Conservation (phyloP, 2,888 invertebrate genomes). For the Ophraella communa region DNA sequence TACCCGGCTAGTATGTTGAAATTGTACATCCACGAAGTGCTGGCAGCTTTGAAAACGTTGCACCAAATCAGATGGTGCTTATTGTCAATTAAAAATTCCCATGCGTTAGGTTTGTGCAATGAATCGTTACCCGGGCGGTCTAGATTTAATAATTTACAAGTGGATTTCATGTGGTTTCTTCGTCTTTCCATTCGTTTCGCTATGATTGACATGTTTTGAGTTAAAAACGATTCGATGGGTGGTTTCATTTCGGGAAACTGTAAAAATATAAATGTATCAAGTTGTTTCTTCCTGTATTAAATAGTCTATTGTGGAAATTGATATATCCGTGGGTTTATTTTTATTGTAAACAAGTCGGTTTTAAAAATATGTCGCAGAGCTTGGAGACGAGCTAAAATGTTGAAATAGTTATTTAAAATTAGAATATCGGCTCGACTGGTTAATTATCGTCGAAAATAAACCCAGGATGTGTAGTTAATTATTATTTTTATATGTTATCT, state of each 20-base stretch:
- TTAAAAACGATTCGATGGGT: conserved; percentile 26
- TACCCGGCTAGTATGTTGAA: conserved; percentile 84
- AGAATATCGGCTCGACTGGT: not conserved
- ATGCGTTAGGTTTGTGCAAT: conserved; percentile 76
- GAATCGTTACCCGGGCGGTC: conserved; percentile 66
- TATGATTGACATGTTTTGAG: conserved; percentile 66
- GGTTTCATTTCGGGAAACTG: conserved; percentile 22
- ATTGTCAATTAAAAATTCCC: conserved; percentile 84
- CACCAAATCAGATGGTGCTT: conserved; percentile 86
- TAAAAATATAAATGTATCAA: conserved; percentile 8
- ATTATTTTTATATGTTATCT: too few species aligned
- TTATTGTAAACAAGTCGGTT: too few species aligned
- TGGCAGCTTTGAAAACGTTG: conserved; percentile 83
- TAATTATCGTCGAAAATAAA: not conserved
- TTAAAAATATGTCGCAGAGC: not conserved
- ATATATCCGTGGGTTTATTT: not conserved
- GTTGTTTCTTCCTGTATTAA: too few species aligned
- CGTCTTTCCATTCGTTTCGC: conserved; percentile 67
- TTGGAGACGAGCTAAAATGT: not conserved
- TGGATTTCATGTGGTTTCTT: conserved; percentile 65
- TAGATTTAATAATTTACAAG: conserved; percentile 67
- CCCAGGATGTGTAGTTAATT: not conserved
- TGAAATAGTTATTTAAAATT: not conserved
- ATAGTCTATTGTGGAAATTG: not conserved
- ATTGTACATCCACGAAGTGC: conserved; percentile 93